phyloP scores from a whole-genome alignment of 2,113 vertebrate genomes.

The Myotis brandtii region DNA sequence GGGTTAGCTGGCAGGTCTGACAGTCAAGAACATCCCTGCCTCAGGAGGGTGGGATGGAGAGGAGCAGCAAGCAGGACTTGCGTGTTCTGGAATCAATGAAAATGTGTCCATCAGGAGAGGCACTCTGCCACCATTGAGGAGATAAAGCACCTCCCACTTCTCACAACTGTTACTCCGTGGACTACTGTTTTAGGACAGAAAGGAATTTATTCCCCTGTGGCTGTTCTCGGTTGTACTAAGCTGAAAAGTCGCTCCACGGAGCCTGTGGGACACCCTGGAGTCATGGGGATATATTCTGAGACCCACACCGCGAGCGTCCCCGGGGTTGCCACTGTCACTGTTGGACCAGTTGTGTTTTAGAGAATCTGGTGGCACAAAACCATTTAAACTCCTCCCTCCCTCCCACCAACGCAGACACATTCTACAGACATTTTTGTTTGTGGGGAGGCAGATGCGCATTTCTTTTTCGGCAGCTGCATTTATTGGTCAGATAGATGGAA shows the following conservation, averaged over 20 bases:
- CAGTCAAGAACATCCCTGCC: neutral
- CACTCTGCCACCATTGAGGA: neutral
- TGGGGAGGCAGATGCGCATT: neutral
- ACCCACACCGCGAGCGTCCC: rapidly evolving
- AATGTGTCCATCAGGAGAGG: neutral
- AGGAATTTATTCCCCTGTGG: neutral
- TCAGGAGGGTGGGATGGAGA: neutral
- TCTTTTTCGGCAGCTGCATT: neutral
- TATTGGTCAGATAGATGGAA: neutral
- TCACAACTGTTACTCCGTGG: neutral
- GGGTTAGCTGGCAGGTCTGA: neutral
- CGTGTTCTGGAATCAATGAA: neutral
- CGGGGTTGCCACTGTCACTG: neutral
- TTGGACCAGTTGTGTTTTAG: neutral
- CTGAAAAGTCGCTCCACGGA: neutral
- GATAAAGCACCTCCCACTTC: neutral
- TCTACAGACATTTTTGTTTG: neutral
- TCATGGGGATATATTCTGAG: neutral
- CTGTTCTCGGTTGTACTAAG: neutral
- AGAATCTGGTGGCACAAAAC: neutral
- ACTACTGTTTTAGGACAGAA: conserved; percentile 5
- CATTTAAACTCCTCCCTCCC: neutral
- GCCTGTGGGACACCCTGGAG: neutral
- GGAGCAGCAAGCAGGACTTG: neutral
- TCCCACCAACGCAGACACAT: neutral